These are phyloP conservation scores for Lycocerus yunnanus DNA, from an alignment of 2,888 invertebrate genomes.

Conservation along the genomic window DNA sequence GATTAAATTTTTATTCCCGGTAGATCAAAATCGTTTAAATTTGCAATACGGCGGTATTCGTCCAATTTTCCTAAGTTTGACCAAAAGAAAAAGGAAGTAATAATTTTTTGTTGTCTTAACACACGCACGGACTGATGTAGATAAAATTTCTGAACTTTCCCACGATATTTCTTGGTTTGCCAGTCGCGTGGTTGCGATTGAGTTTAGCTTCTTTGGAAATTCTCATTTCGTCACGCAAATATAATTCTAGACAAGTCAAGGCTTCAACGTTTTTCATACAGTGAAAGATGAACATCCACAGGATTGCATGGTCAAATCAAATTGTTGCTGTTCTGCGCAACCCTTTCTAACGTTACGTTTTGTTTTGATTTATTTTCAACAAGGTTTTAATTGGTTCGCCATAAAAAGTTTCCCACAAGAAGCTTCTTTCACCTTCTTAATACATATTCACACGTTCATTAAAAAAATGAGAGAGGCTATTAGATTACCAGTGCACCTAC, in stretches of 20 bases:
- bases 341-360: constrained; percentile 10
- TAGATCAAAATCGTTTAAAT: neutral
- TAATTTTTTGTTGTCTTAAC: constrained; percentile 21
- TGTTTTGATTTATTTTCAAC: constrained; percentile 15
- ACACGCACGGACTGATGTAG: constrained; percentile 35
- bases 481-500: neutral
- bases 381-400: constrained; percentile 20
- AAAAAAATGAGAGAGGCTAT: neutral
- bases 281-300: constrained; percentile 6
- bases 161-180: constrained; percentile 34
- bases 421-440: neutral
- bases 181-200: constrained; percentile 27
- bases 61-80: neutral
- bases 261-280: neutral
- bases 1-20: neutral
- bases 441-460: neutral
- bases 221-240: constrained; percentile 15
- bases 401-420: constrained; percentile 7
- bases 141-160: constrained; percentile 38
- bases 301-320: constrained; percentile 15
- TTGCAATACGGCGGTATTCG: neutral
- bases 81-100: constrained; percentile 29
- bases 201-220: constrained; percentile 25
- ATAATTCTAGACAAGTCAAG: constrained; percentile 6
- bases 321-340: constrained; percentile 12